phyloP scores from a whole-genome alignment of 2,113 vertebrate genomes.

The Equus przewalskii region DNA sequence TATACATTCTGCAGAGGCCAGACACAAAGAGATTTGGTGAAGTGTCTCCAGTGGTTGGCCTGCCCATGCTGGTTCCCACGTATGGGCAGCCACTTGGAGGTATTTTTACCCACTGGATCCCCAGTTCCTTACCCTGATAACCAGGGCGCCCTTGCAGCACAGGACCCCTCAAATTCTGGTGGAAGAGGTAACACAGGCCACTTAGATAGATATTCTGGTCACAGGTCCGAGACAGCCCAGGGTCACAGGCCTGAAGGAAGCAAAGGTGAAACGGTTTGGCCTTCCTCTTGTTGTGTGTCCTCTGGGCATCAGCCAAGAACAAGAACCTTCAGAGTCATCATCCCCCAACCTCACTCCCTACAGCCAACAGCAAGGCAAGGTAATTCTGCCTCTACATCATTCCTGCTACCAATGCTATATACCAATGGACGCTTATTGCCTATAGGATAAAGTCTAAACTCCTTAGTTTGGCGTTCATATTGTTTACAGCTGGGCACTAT shows the following conservation, averaged over 20 bases:
- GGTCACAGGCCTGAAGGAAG: slow-evolving; percentile 89
- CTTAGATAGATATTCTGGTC: slow-evolving; percentile 90
- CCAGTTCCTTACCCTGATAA: slow-evolving; percentile 88
- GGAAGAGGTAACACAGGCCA: slow-evolving; percentile 89
- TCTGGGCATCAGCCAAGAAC: background rate
- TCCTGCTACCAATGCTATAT: background rate
- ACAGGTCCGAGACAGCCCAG: slow-evolving; percentile 87
- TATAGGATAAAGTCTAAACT: background rate
- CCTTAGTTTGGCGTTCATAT: background rate
- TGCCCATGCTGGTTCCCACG: background rate
- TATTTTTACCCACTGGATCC: background rate
- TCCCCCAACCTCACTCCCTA: background rate
- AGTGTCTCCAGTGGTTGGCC: background rate
- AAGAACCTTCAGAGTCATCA: background rate
- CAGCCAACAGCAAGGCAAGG: background rate
- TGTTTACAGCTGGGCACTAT: background rate
- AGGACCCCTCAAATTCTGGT: slow-evolving; percentile 8
- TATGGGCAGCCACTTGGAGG: background rate
- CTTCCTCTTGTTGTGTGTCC: background rate
- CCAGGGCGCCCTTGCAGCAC: slow-evolving; percentile 74
- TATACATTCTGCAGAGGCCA: slow-evolving; percentile 87
- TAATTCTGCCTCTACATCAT: background rate
- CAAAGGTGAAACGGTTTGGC: background rate
- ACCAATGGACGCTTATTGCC: background rate
- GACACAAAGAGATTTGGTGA: background rate